Evolutionary conservation across 2,113 vertebrate species (phyloP), one percentile per base, ranked within the genome.

Genomic region (Tetrao urogallus): DNA sequence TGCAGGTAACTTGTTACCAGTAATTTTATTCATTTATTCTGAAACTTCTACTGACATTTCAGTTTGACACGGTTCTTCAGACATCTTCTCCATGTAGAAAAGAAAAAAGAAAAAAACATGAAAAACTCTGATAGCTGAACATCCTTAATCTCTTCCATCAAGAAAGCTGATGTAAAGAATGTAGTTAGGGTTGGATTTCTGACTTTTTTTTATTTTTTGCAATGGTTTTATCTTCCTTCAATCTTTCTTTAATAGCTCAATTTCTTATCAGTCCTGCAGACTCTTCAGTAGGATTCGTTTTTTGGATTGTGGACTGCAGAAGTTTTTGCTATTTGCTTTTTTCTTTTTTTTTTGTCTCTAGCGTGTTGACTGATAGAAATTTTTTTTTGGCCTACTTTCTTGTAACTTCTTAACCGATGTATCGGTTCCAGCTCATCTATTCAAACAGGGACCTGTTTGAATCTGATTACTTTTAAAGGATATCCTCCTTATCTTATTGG

Each of bases 1-100:
- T 77, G 52, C 65, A 78, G 61, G 92, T 93, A 80, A 94, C 86
- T 95, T 90, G 76, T 88, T 95, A 77, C 80, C 77, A 75, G 80
- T 83, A 93, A 93, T 95, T 92, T 92, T 96, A 96, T 96, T 96
- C 79, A 95, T 96, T 93, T 95, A 95, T 96, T 96, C 88, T 86
- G 80, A 83, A 95, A 76, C 7, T 58, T 92, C 60, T 77, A 67
- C 72, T 96, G 93, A 88, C 92, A 90, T 94, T 95, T 90, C 88
- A 80, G 75, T 73, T 73, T 95, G 94, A 95, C 92, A 88, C 58
- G 69, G 82, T 91, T 90, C 42, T 54, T 89, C 56, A 82, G 89
- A 85, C 45, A 60, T 66, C 80, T 93, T 93, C 94, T 61, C 50
- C 81, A 38, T 60, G 38, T 77, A 92, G 64, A 87, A 89, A 80